A percentile compares a stretch with the other conserved stretches of the same genome.
These are phyloP conservation scores for Ecdyonurus torrentis DNA, from an alignment of 2,888 invertebrate species.

Conservation along the genomic window DNA sequence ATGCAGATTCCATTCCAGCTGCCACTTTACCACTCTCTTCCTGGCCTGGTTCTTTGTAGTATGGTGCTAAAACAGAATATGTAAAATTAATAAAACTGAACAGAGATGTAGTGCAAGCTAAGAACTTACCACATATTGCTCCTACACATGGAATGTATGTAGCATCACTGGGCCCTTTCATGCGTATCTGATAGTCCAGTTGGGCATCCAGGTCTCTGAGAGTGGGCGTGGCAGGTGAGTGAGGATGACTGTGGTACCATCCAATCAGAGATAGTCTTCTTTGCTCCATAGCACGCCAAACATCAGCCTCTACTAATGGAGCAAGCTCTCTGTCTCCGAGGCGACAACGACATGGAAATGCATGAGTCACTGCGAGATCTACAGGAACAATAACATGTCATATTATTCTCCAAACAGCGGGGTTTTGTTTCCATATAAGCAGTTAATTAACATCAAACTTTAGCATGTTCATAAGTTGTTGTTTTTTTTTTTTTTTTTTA, in stretches of 20 bases:
- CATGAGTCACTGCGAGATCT: slow-evolving; percentile 75
- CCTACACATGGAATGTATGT: slow-evolving; percentile 90
- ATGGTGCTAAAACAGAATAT: slow-evolving; percentile 47
- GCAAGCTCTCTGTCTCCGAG: slow-evolving; percentile 63
- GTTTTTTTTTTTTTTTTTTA: too few relatives aligned
- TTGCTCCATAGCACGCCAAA: slow-evolving; percentile 66
- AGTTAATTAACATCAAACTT: too few relatives aligned
- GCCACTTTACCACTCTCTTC: slow-evolving; percentile 25
- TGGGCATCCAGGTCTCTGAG: slow-evolving; percentile 81
- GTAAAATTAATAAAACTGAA: slow-evolving; percentile 3
- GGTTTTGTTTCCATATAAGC: too few relatives aligned
- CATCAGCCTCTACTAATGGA: slow-evolving; percentile 60
- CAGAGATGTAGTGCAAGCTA: too few relatives aligned
- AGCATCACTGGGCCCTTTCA: slow-evolving; percentile 80
- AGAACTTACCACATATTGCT: slow-evolving; percentile 70
- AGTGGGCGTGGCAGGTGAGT: slow-evolving; percentile 73
- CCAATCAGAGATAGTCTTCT: slow-evolving; percentile 70
- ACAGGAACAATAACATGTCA: too few relatives aligned
- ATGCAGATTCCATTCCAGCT: slow-evolving; percentile 55
- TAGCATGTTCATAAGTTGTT: too few relatives aligned
- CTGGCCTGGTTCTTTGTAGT: slow-evolving; percentile 43
- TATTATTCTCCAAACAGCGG: too few relatives aligned
- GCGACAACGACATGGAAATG: slow-evolving; percentile 73
- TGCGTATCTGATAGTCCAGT: slow-evolving; percentile 84
- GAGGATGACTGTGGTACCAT: slow-evolving; percentile 93